These are phyloP conservation scores for Salvelinus fontinalis DNA, from an alignment of 2,113 vertebrate species.

Conservation along the genomic window DNA sequence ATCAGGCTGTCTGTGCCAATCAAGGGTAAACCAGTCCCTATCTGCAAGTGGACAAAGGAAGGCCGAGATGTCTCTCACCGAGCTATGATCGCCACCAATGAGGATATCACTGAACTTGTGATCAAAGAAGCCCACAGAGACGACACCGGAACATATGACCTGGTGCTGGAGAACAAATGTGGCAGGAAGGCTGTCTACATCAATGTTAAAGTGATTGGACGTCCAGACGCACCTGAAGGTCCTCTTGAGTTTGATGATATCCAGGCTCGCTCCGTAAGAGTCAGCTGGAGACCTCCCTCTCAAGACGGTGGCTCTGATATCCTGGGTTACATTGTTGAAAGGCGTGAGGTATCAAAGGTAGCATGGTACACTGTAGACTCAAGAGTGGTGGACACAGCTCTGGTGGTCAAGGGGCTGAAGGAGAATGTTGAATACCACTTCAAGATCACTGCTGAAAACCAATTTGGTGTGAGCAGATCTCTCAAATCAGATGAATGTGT, in stretches of 20 bases:
- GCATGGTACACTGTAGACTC: constrained; percentile 96
- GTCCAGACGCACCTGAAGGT: constrained; percentile 91
- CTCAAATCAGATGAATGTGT: constrained; percentile 94
- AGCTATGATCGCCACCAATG: constrained; percentile 94
- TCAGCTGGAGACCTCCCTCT: constrained; percentile 93
- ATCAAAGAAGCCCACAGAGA: constrained; percentile 96
- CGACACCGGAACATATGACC: constrained; percentile 94
- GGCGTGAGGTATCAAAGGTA: constrained; percentile 93
- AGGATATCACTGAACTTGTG: constrained; percentile 93
- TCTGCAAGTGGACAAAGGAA: constrained; percentile 98
- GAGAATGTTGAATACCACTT: constrained; percentile 98
- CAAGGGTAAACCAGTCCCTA: constrained; percentile 94
- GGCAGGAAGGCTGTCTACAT: constrained; percentile 96
- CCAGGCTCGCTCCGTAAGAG: constrained; percentile 91
- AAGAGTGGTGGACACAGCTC: constrained; percentile 87
- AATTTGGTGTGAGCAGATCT: constrained; percentile 91
- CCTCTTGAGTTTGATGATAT: constrained; percentile 98
- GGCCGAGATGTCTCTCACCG: constrained; percentile 91
- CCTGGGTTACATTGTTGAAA: constrained; percentile 91
- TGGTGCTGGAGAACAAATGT: constrained; percentile 95
- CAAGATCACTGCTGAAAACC: constrained; percentile 93
- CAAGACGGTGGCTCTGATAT: constrained; percentile 95
- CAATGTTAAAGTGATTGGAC: constrained; percentile 96
- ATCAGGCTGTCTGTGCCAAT: constrained; percentile 92
- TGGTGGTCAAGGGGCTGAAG: constrained; percentile 96